Conservation (phyloP, 2,888 invertebrate species). For the Leucophenga montana region DNA sequence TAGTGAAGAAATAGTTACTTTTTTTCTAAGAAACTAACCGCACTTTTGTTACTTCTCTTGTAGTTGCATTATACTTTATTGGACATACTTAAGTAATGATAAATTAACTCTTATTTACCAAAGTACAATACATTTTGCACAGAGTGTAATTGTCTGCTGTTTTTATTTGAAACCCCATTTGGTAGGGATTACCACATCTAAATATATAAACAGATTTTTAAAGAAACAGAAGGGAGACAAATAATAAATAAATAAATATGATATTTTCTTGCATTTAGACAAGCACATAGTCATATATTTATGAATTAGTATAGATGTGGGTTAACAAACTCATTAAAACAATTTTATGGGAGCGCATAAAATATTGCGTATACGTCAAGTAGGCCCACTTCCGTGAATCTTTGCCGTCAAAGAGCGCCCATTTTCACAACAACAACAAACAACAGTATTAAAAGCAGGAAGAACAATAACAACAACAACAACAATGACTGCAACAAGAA, state of each 20-base stretch:
- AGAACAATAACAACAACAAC: constrained; percentile 23
- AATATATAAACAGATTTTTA: constrained; percentile 24
- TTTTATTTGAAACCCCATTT: background rate
- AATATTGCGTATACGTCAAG: constrained; percentile 45
- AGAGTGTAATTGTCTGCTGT: too few relatives aligned
- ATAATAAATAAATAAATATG: background rate
- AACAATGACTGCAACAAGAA: background rate
- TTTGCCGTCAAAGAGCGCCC: constrained; percentile 44
- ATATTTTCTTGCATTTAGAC: background rate
- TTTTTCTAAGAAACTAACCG: too few relatives aligned
- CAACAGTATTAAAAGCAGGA: constrained; percentile 8
- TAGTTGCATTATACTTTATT: too few relatives aligned
- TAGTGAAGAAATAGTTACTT: too few relatives aligned
- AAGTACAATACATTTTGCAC: too few relatives aligned
- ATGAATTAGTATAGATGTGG: constrained; percentile 39
- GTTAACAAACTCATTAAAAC: constrained; percentile 60
- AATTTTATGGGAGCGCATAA: constrained; percentile 8
- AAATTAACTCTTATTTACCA: too few relatives aligned
- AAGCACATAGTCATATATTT: constrained; percentile 23
- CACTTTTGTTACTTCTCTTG: too few relatives aligned
- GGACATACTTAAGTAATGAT: too few relatives aligned
- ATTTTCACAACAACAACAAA: background rate
- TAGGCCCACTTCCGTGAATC: constrained; percentile 53
- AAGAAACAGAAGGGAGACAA: background rate
- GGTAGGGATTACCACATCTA: background rate